Evolutionary conservation across 2,113 vertebrate genomes (phyloP), one percentile per base, ranked within the genome.

Genomic region (Hyaena hyaena): DNA sequence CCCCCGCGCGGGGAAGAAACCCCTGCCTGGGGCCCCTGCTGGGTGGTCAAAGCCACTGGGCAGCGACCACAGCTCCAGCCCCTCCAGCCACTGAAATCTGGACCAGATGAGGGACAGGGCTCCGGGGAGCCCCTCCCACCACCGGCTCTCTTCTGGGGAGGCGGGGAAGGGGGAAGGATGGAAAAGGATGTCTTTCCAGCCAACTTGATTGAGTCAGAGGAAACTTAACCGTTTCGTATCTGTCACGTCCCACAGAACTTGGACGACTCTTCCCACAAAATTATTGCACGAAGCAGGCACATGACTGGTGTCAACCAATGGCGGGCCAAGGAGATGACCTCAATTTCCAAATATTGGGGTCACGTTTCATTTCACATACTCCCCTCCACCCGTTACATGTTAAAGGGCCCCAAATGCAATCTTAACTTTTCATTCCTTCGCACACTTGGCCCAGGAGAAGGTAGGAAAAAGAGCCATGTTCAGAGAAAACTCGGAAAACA

Each of bases 341-440:
- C 98, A 96, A 93, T 98, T 97, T 98, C 98, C 98, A 97, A 93
- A 97, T 97, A 95, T 96, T 28, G 96, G 97, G 98, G 96, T 98
- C 98, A 96, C 77, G 95, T 98, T 99, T 98, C 98, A 98, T 84
- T 98, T 96, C 86, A 88, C 98, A 97, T 95, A 97, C 90, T 50
- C 94, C 45, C 86, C 97, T n/a, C 92, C 86, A 93, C 86, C n/a
- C 73, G 65, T 97, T 97, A 95, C 83, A 97, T 39, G 97, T 96
- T 90, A 93, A 96, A 61, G 88, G 89, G 97, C 87, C 97, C 97
- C 87, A 84, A 87, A 90, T 23, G 90, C 95, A 48, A 26, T 88
- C 53, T n/a, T 61, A 83, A 77, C 97, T 98, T 95, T 39, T 97
- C 92, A 82, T 85, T 97, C 93, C 9, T 97, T 98, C 92, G 79